A percentile compares a stretch with the other conserved stretches of the same genome.
These are phyloP conservation scores for Lepidotrigona ventralis DNA, from an alignment of 1,140 invertebrate species.

Conservation along the genomic window DNA sequence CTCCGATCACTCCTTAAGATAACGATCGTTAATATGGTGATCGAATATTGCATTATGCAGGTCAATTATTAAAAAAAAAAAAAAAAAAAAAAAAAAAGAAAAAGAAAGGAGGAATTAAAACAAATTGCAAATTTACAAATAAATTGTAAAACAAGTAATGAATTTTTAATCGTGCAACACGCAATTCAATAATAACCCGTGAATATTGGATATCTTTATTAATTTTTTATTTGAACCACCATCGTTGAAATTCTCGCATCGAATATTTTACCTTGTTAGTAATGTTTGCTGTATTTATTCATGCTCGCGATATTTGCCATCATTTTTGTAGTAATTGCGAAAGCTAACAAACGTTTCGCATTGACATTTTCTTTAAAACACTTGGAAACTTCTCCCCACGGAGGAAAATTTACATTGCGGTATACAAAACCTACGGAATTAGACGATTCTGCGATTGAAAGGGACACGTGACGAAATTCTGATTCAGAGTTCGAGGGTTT, in stretches of 20 bases:
- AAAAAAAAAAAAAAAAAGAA: not conserved
- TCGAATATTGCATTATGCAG: not conserved
- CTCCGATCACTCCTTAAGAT: not conserved
- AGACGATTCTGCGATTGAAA: not conserved
- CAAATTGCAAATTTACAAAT: too few species aligned
- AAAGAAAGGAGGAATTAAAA: not conserved
- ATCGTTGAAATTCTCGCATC: not conserved
- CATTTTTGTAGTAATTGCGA: too few species aligned
- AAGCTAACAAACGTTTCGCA: too few species aligned
- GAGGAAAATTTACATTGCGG: too few species aligned
- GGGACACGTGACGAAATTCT: not conserved
- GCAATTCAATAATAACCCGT: not conserved
- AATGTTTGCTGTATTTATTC: not conserved
- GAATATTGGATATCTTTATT: not conserved
- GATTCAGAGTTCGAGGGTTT: not conserved
- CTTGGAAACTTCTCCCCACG: too few species aligned
- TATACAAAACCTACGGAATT: not conserved
- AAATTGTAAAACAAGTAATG: not conserved
- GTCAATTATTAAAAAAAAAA: not conserved
- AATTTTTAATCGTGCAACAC: not conserved
- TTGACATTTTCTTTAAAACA: too few species aligned
- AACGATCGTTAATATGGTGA: not conserved
- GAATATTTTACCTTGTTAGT: not conserved
- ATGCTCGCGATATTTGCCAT: too few species aligned
- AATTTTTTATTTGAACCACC: not conserved